Conservation (phyloP, 2,888 invertebrate species). For the Polylopha cassiicola region DNA sequence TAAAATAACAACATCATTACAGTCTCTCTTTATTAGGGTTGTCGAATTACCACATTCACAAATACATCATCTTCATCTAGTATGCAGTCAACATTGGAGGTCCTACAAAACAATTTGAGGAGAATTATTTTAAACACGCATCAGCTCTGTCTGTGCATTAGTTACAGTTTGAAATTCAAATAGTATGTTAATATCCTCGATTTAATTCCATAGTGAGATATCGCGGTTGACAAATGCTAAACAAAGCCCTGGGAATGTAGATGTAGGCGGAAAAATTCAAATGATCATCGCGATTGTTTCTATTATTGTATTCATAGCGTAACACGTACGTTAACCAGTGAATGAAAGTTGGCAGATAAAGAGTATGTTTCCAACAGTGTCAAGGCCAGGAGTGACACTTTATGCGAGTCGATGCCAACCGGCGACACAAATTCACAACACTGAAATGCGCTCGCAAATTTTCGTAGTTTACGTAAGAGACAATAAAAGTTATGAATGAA, state of each 20-base stretch:
- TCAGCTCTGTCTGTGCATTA: no score
- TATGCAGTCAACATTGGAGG: no score
- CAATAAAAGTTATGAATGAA: slow-evolving; percentile 14
- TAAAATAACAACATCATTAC: slow-evolving; percentile 23
- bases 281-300: slow-evolving; percentile 16
- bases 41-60: no score
- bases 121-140: no score
- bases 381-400: slow-evolving; percentile 41
- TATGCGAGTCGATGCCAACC: slow-evolving; percentile 39
- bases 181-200: no score
- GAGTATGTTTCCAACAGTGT: slow-evolving; percentile 47
- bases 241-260: slow-evolving; percentile 10
- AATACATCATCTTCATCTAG: no score
- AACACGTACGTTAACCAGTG: slow-evolving; percentile 32
- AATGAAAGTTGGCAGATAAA: slow-evolving; percentile 62
- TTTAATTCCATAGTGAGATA: slow-evolving; percentile 5
- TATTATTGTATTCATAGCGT: slow-evolving; percentile 23
- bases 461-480: slow-evolving; percentile 6
- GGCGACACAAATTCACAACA: slow-evolving; percentile 32
- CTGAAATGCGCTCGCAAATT: slow-evolving; percentile 22
- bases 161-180: no score
- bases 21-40: no score
- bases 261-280: slow-evolving; percentile 11
- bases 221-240: slow-evolving; percentile 4
- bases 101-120: no score